These are phyloP conservation scores for Parnassius orleans DNA, from an alignment of 2,888 invertebrate genomes.

Conservation along the genomic window DNA sequence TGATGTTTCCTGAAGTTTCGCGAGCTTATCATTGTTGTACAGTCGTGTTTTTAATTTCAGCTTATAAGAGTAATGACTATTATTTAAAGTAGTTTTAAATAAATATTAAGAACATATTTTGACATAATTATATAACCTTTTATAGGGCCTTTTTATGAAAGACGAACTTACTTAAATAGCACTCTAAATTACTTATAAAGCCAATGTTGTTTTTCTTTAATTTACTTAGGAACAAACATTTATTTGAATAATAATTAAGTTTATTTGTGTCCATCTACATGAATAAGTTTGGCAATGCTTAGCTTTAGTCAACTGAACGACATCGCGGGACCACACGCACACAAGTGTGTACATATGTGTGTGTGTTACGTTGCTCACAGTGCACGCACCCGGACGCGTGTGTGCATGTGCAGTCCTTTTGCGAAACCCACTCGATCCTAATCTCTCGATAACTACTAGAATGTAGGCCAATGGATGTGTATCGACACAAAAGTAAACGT, in stretches of 20 bases:
- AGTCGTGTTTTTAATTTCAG: not conserved
- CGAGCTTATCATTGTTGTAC: not conserved
- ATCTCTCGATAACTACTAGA: conserved; percentile 5
- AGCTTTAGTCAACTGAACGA: not conserved
- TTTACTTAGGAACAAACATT: too few species aligned
- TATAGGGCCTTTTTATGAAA: too few species aligned
- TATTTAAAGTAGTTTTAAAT: too few species aligned
- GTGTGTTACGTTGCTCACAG: not conserved
- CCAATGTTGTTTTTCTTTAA: too few species aligned
- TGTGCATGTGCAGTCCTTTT: conserved; percentile 7
- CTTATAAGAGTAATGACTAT: not conserved
- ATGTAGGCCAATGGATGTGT: not conserved
- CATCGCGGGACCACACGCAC: not conserved
- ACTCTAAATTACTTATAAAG: too few species aligned
- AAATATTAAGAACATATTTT: too few species aligned
- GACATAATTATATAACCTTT: too few species aligned
- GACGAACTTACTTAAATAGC: too few species aligned
- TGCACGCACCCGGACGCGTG: not conserved
- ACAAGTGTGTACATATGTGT: not conserved
- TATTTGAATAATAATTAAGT: too few species aligned
- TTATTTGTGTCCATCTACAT: not conserved
- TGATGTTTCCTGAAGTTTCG: not conserved
- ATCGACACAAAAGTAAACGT: not conserved
- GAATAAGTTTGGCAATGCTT: not conserved
- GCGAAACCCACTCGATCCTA: conserved; percentile 7